phyloP scores from a whole-genome alignment of 2,888 invertebrate species.

The Campoplex nolae region DNA sequence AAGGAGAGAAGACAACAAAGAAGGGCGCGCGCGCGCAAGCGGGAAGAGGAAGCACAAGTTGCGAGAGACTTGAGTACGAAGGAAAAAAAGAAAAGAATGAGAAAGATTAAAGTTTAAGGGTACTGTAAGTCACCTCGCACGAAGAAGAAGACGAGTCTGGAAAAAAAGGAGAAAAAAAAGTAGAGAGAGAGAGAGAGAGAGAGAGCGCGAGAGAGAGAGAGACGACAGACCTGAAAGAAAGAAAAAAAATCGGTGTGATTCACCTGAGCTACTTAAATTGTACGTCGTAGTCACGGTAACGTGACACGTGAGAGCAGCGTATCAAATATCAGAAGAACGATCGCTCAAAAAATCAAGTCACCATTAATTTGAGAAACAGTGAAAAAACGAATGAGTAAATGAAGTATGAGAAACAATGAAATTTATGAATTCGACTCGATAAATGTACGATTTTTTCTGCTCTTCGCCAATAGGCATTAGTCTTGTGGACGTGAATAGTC shows the following conservation, averaged over 20 bases:
- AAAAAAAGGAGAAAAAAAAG: background rate
- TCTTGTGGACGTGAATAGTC: slow-evolving; percentile 21
- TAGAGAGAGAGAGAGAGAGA: background rate
- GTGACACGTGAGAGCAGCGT: slow-evolving; percentile 53
- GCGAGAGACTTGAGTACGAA: slow-evolving; percentile 55
- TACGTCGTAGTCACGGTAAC: slow-evolving; percentile 55
- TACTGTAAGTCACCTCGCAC: slow-evolving; percentile 42
- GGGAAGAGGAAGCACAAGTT: slow-evolving; percentile 37
- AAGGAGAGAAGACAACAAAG: slow-evolving; percentile 32
- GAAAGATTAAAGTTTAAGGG: slow-evolving; percentile 70
- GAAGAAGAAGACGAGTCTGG: slow-evolving; percentile 26
- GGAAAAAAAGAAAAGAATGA: slow-evolving; percentile 59
- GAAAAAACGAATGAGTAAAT: slow-evolving; percentile 7
- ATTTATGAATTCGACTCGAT: slow-evolving; percentile 33
- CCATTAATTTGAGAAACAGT: slow-evolving; percentile 13
- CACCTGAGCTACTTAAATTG: slow-evolving; percentile 59
- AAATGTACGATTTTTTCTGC: slow-evolving; percentile 19
- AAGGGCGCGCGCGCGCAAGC: background rate
- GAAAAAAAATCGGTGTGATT: slow-evolving; percentile 57
- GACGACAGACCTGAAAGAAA: background rate
- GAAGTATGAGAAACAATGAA: slow-evolving; percentile 16
- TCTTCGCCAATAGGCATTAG: slow-evolving; percentile 14
- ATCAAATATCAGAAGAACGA: slow-evolving; percentile 9
- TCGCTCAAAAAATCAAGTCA: slow-evolving; percentile 28
- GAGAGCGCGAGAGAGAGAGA: background rate